These are phyloP conservation scores for Brenthis hecate DNA, from an alignment of 2,888 invertebrate species.

Conservation along the genomic window DNA sequence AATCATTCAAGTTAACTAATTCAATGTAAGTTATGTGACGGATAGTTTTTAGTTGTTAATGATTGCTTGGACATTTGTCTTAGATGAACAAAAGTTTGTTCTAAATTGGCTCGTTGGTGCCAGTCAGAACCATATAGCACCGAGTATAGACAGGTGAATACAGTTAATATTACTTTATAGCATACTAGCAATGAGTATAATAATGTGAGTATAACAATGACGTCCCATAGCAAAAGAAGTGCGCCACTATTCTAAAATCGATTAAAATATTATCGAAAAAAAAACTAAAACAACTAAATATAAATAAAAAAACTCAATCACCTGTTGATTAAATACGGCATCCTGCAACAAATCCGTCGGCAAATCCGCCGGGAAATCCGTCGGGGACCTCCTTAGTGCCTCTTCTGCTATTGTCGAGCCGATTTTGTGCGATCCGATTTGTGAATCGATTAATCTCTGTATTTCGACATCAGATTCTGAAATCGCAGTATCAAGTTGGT, in stretches of 20 bases:
- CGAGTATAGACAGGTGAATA: no score
- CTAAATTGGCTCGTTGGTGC: no score
- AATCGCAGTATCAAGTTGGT: constrained; percentile 37
- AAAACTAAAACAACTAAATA: no score
- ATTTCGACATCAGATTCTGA: constrained; percentile 84
- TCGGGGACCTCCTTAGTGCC: constrained; percentile 73
- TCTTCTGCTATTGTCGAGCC: constrained; percentile 92
- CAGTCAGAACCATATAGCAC: no score
- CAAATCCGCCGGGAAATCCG: constrained; percentile 57
- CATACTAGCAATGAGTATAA: not conserved
- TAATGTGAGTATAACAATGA: no score
- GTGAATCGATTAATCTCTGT: constrained; percentile 87
- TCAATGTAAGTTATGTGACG: no score
- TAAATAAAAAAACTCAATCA: constrained; percentile 34
- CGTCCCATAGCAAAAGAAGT: no score
- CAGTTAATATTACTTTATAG: not conserved
- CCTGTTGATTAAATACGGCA: constrained; percentile 59
- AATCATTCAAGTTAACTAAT: no score
- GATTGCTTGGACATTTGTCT: no score
- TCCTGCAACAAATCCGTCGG: constrained; percentile 59
- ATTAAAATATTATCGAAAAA: not conserved
- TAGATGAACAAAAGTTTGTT: no score
- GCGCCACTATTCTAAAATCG: not conserved
- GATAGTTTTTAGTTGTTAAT: no score
- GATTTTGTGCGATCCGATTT: constrained; percentile 92